Evolutionary conservation across 2,113 vertebrate genomes (phyloP).

Genomic region (Mus spicilegus): DNA sequence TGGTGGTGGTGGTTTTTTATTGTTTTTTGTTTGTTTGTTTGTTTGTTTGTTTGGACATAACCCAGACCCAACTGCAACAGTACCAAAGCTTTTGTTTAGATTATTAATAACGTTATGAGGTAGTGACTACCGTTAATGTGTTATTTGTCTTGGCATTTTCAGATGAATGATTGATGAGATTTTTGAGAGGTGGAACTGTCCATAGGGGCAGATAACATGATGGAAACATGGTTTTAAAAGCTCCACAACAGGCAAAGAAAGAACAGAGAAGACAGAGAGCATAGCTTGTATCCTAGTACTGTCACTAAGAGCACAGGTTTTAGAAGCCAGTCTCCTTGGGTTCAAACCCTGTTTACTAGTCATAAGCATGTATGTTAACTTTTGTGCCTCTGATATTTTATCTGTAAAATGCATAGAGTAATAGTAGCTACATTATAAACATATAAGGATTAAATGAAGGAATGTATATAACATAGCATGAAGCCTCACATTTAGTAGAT

Average conservation of each 20-base stretch:
- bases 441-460: background rate
- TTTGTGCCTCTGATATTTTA: background rate
- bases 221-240: background rate
- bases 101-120: background rate
- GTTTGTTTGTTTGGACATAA: background rate
- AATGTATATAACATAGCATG: slow-evolving; percentile 29
- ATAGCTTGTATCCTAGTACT: background rate
- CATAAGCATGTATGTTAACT: background rate
- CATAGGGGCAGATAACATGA: background rate
- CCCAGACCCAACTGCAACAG: background rate
- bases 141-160: background rate
- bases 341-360: background rate
- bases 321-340: background rate
- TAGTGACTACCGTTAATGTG: background rate
- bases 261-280: background rate
- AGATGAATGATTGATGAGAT: background rate
- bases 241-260: background rate
- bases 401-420: background rate
- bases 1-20: too few species aligned
- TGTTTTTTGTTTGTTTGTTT: too few species aligned
- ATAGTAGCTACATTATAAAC: background rate
- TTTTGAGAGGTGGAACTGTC: background rate
- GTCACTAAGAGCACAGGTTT: background rate
- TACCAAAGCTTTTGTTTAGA: background rate
- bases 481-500: background rate